These are phyloP conservation scores for Magallana nippona DNA, from an alignment of 2,888 invertebrate genomes.

Conservation along the genomic window DNA sequence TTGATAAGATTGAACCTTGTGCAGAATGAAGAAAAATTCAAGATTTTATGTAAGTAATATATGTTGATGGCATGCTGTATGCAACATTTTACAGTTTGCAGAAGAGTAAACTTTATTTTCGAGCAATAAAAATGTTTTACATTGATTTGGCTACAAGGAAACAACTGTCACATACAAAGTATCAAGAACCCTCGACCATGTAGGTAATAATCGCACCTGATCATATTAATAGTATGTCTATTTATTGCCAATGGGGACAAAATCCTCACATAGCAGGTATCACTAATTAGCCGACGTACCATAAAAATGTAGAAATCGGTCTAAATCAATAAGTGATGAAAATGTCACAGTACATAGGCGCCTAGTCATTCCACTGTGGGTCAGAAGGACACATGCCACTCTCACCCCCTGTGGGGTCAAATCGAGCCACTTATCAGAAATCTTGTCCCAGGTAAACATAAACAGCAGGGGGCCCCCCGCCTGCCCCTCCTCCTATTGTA, in stretches of 20 bases:
- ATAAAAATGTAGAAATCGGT: neutral
- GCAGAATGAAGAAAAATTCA: neutral
- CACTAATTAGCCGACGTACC: slow-evolving; percentile 16
- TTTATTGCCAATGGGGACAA: slow-evolving; percentile 5
- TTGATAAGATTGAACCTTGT: neutral
- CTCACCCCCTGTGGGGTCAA: neutral
- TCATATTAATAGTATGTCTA: neutral
- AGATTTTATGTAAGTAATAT: neutral
- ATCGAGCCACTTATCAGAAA: neutral
- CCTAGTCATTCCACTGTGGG: neutral
- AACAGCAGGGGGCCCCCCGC: neutral
- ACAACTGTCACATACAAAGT: neutral
- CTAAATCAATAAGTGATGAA: slow-evolving; percentile 27
- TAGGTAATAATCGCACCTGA: neutral
- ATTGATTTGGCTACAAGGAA: neutral
- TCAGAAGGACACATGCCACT: neutral
- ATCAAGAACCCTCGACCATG: neutral
- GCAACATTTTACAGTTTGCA: no score
- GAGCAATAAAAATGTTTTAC: neutral
- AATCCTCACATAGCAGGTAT: neutral
- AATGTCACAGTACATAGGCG: neutral
- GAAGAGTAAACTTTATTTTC: neutral
- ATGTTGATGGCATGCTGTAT: no score
- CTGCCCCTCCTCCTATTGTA: slow-evolving; percentile 2
- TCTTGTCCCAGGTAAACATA: neutral